Base-by-base conservation (phyloP, 1,140 invertebrate genomes). In the Meloidogyne hapla region DNA sequence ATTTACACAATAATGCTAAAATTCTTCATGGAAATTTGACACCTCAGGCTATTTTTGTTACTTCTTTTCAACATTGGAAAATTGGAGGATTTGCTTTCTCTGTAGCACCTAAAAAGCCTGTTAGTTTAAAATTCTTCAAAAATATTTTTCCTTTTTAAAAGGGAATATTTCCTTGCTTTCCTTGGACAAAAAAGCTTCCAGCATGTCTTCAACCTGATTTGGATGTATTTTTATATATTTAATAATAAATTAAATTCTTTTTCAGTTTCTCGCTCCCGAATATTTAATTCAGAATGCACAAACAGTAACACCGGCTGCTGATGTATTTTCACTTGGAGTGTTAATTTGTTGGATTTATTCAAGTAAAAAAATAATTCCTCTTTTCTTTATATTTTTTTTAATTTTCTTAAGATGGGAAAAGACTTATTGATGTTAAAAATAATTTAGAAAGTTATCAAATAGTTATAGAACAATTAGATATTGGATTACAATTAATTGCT, bases 261-360 rank as follows among this genome's bases (percentile, higher is more conserved):
- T 70, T 42, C n/a, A 70, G 69, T 90, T 87, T 74, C 83, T 89
- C 45, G 89, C 89, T 23, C 89, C 89, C 40, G 89, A 90, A 79
- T 87, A 86, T 70, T 64, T 86, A 15, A 68, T 68, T 28, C 68
- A 82, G n/a, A 74, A 70, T 25, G 81, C 69, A 26, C 71, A 81
- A 25, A 69, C 75, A 4, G 88, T 88, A 61, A 88, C 84, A 21
- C 82, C 82, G n/a, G 84, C 87, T 9, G 88, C 88, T 69, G 89
- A 90, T 75, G 89, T 90, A 75, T 90, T 89, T 76, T 89, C 89
- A 21, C 78, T 90, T 15, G 89, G 89, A 10, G 87, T 89, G 73
- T 81, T 89, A 1, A 88, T 90, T 48, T 89, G 88, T 79, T 85
- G 88, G 77, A 88, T 90, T 65, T 89, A 88, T 84, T 88, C 88